Base-by-base conservation (phyloP, 1,140 invertebrate species). In the Lepidurus couesii region DNA sequence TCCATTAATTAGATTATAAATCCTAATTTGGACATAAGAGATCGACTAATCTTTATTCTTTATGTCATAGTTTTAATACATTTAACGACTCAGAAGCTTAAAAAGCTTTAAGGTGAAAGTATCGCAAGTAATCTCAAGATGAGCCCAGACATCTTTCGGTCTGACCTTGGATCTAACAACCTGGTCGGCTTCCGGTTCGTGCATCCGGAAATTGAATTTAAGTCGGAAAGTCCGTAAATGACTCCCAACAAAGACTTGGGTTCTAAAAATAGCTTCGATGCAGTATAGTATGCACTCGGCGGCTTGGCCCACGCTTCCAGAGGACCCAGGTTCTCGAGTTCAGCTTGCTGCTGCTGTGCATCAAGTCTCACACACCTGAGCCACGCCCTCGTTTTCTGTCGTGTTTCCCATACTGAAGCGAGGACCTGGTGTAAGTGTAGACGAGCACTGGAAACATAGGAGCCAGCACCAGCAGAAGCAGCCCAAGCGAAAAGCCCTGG, bases 401-500 rank as follows among this genome's bases (percentile, higher is more conserved):
- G 21, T 65, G 53, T 65, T 65, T 21, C 53, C 21, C 53, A 65
- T 21, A 16, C 53, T 13, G 53, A 16, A 21, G 53, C 16, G 53
- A 16, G 13, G 21, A 65, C 53, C 53, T 65, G 16, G 53, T 65
- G 53, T 65, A 65, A 65, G 53, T 65, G 21, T 65, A 65, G 53
- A 13, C 45, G 53, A 13, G 53, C 53, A 65, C 53, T 7, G 53
- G 53, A 65, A 65, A 65, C 45, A 47, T 21, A 65, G 34, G 53
- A 65, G 53, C 53, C 47, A 65, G 53, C 16, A 65, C 16, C 53
- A 65, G 53, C 53, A 65, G 16, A n/a, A 16, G 53, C 53, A 65
- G 53, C n/a, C 53, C 53, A 65, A 65, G 53, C 53, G 53, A 21
- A 65, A 65, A 65, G 53, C 53, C 53, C 53, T 65, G 53, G 53